Conservation (phyloP, 2,113 vertebrate species). For the Ochotona princeps region DNA sequence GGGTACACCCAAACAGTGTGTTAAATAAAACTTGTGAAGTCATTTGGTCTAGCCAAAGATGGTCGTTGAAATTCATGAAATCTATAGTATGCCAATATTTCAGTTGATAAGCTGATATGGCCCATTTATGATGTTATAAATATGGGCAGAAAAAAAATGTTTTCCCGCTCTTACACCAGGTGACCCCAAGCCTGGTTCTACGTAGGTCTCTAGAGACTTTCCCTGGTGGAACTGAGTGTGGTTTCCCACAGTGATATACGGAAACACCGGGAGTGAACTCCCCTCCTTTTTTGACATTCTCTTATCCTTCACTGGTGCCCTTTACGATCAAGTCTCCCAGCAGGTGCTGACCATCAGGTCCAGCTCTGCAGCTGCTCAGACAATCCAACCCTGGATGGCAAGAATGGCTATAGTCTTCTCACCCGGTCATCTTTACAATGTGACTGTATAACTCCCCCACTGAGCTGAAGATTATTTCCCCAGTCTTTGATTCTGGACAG, state of each 20-base stretch:
- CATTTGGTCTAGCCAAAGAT: too few relatives aligned
- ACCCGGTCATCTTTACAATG: background rate
- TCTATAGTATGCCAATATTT: too few relatives aligned
- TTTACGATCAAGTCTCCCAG: background rate
- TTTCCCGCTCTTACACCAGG: background rate
- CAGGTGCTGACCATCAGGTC: background rate
- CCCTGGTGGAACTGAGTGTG: background rate
- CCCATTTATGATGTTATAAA: too few relatives aligned
- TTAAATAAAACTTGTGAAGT: too few relatives aligned
- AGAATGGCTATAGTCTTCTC: background rate
- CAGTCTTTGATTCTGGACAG: background rate
- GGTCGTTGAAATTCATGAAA: too few relatives aligned
- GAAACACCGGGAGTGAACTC: background rate
- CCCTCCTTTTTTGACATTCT: background rate
- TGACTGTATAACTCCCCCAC: background rate
- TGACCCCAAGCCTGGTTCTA: background rate
- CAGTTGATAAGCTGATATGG: too few relatives aligned
- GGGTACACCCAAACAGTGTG: too few relatives aligned
- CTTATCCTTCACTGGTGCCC: background rate
- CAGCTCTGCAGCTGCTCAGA: background rate
- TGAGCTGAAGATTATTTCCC: background rate
- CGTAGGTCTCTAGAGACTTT: background rate
- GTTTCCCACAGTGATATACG: background rate
- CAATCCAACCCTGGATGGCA: background rate
- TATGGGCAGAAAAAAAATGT: too few relatives aligned